Evolutionary conservation across 1,140 invertebrate species (phyloP), one percentile per base, ranked within the genome.

Genomic region (Drosophila busckii): DNA sequence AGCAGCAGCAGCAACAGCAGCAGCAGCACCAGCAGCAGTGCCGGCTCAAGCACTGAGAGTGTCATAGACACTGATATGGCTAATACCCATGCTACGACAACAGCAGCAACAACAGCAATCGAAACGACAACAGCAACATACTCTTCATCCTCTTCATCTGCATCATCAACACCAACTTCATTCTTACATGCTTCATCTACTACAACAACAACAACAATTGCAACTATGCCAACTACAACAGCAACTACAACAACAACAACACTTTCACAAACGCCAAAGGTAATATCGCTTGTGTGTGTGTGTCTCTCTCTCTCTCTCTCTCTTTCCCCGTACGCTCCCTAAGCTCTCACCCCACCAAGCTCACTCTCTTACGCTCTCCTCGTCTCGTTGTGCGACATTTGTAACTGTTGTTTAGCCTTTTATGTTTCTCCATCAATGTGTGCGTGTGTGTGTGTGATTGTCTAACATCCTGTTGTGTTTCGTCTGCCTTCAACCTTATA

Each of bases 231-330:
- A 64, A 17, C 58, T 45, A 35, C 70, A 63, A 52, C 66, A 70
- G 37, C 67, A 40, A 38, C 70, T 40, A 46, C 46, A 32, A 56
- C 66, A 53, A 73, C 50, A 48, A 55, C 60, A 73, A 61, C 69
- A 80, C 76, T 54, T 53, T 75, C 61, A 62, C 65, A 80, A 69
- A 65, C 70, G 54, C 65, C 69, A 75, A 82, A 82, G 75, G 75
- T 82, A 82, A 73, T 75, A 61, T 69, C 56, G 75, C 75, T 73
- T 82, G 52, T 53, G 50, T 69, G 58, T 65, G 40, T 56, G 41
- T 48, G 40, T 32, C 34, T 50, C 31, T 32, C 25, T 9, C 23
- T 31, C n/a, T 40, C 7, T 48, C 31, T 41, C 31, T 48, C 16
- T 35, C 7, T 22, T 4, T 34, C n/a, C 13, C 23, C 44, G 37